Conservation (phyloP, 1,140 invertebrate genomes). For the Drosophila virilis region DNA sequence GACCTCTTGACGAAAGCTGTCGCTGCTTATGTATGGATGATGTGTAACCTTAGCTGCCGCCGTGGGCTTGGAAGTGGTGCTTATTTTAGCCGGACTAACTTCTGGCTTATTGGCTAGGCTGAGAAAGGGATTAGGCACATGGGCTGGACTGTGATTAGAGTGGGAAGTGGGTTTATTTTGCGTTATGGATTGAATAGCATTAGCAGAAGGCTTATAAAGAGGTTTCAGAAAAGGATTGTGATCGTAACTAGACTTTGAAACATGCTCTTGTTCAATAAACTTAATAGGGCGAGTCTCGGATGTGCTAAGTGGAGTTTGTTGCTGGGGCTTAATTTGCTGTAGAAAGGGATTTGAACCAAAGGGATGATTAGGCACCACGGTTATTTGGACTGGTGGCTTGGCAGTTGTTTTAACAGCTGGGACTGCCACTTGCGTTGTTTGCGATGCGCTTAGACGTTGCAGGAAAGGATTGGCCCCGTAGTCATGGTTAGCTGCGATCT, state of each 20-base stretch:
- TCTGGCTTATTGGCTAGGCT: slow-evolving; percentile 37
- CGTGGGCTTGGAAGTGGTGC: slow-evolving; percentile 7
- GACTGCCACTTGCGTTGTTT: neutral
- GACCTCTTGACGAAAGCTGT: slow-evolving; percentile 67
- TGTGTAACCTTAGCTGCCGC: slow-evolving; percentile 16
- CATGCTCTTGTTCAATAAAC: neutral
- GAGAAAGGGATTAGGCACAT: slow-evolving; percentile 53
- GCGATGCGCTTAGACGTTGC: slow-evolving; percentile 8
- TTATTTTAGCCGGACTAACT: slow-evolving; percentile 16
- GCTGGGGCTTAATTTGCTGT: slow-evolving; percentile 23
- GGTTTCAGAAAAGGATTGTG: slow-evolving; percentile 61
- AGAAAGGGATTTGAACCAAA: slow-evolving; percentile 57
- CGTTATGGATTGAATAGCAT: neutral
- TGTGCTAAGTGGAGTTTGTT: neutral
- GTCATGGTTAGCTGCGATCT: slow-evolving; percentile 7
- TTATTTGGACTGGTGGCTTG: neutral
- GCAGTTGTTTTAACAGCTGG: neutral
- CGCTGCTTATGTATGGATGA: slow-evolving; percentile 59
- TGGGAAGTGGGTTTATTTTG: slow-evolving; percentile 3
- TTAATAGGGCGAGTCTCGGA: neutral
- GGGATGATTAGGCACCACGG: slow-evolving; percentile 19
- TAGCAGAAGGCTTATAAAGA: neutral
- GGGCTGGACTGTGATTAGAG: slow-evolving; percentile 5
- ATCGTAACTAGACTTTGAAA: slow-evolving; percentile 26
- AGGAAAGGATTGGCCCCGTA: slow-evolving; percentile 26